Percentiles rank a stretch among this genome's conserved stretches.
Conservation (phyloP, 2,113 vertebrate species). For the Pedetes capensis region DNA sequence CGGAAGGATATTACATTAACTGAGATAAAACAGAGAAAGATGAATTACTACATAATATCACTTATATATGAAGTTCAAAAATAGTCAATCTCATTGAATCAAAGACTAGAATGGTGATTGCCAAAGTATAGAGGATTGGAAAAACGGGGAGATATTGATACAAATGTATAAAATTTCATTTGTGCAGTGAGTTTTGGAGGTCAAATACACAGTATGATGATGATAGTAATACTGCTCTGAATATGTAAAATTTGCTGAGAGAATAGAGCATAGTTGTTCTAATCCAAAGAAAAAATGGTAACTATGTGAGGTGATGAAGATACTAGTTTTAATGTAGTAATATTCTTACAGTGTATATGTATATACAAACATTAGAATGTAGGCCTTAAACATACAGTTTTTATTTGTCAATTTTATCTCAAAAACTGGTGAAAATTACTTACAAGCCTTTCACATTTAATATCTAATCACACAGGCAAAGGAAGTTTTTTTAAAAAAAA, state of each 20-base stretch:
- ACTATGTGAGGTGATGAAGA: neutral
- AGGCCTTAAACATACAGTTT: neutral
- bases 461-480: neutral
- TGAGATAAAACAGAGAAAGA: neutral
- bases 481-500: neutral
- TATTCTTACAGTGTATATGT: neutral
- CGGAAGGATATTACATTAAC: neutral
- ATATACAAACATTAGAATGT: neutral
- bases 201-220: neutral
- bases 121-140: no score
- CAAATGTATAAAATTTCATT: neutral
- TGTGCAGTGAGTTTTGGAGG: neutral
- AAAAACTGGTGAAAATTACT: neutral
- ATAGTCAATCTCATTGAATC: neutral
- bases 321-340: neutral
- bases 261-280: neutral
- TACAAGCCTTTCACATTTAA: neutral
- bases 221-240: neutral
- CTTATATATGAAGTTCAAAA: neutral
- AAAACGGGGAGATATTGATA: no score
- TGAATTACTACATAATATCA: neutral
- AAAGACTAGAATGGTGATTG: neutral
- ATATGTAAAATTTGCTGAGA: neutral
- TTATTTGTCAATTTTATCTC: neutral
- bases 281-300: neutral